Base-by-base conservation (phyloP, 1,140 invertebrate species). In the Magallana angulata region DNA sequence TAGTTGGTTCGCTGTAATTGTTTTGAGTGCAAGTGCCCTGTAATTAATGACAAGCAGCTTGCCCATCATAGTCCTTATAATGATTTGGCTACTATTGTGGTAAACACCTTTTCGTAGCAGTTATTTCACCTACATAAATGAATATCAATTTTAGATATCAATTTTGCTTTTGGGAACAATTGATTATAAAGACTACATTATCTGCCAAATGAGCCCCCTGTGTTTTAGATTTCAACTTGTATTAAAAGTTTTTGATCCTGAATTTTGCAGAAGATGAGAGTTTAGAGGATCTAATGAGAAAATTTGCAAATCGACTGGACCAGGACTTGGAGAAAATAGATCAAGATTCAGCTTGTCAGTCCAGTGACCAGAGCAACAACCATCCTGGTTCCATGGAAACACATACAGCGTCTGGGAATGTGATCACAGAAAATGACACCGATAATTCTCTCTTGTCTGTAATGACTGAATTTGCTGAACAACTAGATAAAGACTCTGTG, bases 321-420 rank as follows among this genome's bases (percentile, higher is more conserved):
- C 24, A 36, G 24, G 68, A 76, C 12, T 76, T 76, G 30, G 68
- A 76, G 68, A 76, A 76, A 76, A 36, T 76, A 76, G 9, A 76
- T 4, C 18, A 76, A 30, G 24, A 76, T 12, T 76, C 68, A 76
- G 8, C 1, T 30, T 9, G n/a, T 7, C 6, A 7, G 12, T 30
- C 18, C 68, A 76, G 36, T 6, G 12, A 14, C 5, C 14, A 62
- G 6, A 76, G 68, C 68, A 76, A 24, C 12, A 18, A 36, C 24
- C 7, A 18, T 36, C 14, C 68, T 12, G 24, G 12, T 30, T 12
- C 68, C 30, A 3, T 76, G 68, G 68, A 76, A 11, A 76, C 14
- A 11, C 68, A 36, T 30, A 76, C 68, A 48, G 68, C 60, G 1
- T 16, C n/a, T 4, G 60, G 60, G 7, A 64, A 64, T 16, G 60